Evolutionary conservation across 2,797 vertebrate genomes (phyloP).

Genomic region (Emys orbicularis): DNA sequence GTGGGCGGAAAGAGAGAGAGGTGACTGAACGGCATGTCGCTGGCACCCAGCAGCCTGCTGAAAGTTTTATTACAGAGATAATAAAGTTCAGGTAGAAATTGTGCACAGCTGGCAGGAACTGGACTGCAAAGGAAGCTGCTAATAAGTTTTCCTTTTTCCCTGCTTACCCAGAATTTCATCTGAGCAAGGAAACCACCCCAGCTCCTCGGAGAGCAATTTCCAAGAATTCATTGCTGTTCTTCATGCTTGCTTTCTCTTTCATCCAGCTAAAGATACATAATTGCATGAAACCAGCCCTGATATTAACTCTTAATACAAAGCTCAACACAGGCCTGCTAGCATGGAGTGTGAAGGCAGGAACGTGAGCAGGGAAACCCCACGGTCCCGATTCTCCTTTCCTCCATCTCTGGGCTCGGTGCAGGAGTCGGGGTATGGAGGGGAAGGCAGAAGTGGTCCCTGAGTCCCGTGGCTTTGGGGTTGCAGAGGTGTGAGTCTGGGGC

Average conservation of each 20-base stretch:
- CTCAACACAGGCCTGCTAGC: accelerated
- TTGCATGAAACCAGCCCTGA: not conserved
- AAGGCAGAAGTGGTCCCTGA: too few species aligned
- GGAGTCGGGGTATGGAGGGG: not conserved
- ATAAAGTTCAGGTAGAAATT: not conserved
- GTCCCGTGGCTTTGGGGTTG: not conserved
- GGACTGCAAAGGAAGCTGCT: not conserved
- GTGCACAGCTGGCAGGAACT: not conserved
- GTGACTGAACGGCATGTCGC: not conserved
- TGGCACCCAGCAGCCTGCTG: not conserved
- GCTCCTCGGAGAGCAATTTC: conserved; percentile 7
- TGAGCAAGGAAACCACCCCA: not conserved
- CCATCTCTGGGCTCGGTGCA: not conserved
- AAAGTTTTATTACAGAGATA: conserved; percentile 5
- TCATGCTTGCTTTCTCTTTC: not conserved
- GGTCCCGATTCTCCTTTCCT: not conserved
- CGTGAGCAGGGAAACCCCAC: not conserved
- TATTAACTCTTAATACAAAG: not conserved
- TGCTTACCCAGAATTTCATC: not conserved
- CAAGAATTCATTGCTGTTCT: not conserved
- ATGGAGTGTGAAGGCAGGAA: not conserved
- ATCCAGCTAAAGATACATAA: conserved; percentile 38
- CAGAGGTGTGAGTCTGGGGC: not conserved
- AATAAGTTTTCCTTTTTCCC: not conserved
- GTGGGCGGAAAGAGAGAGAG: not conserved